These are phyloP conservation scores for Notodonta ziczac DNA, from an alignment of 2,888 invertebrate species.

Conservation along the genomic window DNA sequence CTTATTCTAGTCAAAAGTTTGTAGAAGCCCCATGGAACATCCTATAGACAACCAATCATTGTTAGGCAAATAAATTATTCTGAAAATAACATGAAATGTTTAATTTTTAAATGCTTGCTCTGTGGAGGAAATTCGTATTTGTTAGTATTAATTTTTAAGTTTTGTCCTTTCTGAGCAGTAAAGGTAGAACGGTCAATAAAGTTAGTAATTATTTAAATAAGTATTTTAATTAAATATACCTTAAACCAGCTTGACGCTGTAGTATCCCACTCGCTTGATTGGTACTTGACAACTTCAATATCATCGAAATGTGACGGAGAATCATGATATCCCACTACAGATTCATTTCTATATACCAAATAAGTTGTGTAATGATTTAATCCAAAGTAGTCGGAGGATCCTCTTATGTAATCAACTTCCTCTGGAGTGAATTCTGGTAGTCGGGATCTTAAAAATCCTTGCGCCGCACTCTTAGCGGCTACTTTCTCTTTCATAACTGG, in stretches of 20 bases:
- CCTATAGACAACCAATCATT: conserved; percentile 45
- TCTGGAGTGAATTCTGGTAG: conserved; percentile 52
- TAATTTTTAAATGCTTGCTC: too few species aligned
- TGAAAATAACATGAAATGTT: too few species aligned
- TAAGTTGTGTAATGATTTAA: conserved; percentile 87
- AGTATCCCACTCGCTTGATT: conserved; percentile 4
- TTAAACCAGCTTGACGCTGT: not conserved
- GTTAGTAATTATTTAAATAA: not conserved
- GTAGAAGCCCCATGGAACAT: conserved; percentile 85
- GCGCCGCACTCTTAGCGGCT: conserved; percentile 55
- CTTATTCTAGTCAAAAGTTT: conserved; percentile 82
- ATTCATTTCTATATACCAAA: conserved; percentile 47
- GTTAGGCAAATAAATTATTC: not conserved
- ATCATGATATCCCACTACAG: conserved; percentile 26
- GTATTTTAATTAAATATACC: not conserved
- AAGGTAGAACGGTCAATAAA: not conserved
- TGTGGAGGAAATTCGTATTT: too few species aligned
- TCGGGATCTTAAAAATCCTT: conserved; percentile 51
- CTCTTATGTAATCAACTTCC: conserved; percentile 52
- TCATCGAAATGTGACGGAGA: conserved; percentile 48
- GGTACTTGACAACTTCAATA: conserved; percentile 4
- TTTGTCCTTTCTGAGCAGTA: too few species aligned
- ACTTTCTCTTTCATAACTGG: conserved; percentile 66
- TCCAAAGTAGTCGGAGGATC: conserved; percentile 67
- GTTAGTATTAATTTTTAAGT: too few species aligned